These are phyloP conservation scores for Benthosema pterotum DNA, from an alignment of 2,797 vertebrate species.

Conservation along the genomic window DNA sequence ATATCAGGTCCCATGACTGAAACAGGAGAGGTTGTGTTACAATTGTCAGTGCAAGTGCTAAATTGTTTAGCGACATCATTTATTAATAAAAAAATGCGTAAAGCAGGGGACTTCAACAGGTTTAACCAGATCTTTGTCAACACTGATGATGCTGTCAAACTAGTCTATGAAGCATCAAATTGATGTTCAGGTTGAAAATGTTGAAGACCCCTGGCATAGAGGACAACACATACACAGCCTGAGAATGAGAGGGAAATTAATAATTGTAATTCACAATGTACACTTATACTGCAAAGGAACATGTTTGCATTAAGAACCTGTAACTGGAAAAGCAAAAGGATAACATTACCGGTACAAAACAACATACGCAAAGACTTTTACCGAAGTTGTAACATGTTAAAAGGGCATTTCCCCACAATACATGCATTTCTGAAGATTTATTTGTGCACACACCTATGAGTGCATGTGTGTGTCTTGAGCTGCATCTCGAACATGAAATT, in stretches of 20 bases:
- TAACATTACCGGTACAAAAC: constrained; percentile 26
- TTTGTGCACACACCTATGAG: too few species aligned
- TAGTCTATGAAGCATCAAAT: too few species aligned
- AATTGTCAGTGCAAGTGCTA: constrained; percentile 13
- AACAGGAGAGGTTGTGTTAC: constrained; percentile 47
- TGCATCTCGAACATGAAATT: too few species aligned
- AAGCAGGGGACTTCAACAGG: background rate
- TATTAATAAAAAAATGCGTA: constrained; percentile 14
- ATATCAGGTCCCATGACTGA: constrained; percentile 40
- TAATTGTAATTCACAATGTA: background rate
- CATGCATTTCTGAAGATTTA: too few species aligned
- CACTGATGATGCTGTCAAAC: too few species aligned
- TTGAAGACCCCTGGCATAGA: background rate
- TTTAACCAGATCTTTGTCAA: background rate
- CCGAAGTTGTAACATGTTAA: background rate
- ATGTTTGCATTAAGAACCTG: constrained; percentile 7
- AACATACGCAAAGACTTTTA: background rate
- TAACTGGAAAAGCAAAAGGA: constrained; percentile 19
- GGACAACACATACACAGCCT: too few species aligned
- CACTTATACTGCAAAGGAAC: background rate
- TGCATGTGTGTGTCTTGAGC: too few species aligned
- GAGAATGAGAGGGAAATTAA: background rate
- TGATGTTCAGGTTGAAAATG: too few species aligned
- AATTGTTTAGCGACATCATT: constrained; percentile 18
- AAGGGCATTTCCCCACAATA: too few species aligned